Evolutionary conservation across 2,113 vertebrate genomes (phyloP).

Genomic region (Python bivittatus): DNA sequence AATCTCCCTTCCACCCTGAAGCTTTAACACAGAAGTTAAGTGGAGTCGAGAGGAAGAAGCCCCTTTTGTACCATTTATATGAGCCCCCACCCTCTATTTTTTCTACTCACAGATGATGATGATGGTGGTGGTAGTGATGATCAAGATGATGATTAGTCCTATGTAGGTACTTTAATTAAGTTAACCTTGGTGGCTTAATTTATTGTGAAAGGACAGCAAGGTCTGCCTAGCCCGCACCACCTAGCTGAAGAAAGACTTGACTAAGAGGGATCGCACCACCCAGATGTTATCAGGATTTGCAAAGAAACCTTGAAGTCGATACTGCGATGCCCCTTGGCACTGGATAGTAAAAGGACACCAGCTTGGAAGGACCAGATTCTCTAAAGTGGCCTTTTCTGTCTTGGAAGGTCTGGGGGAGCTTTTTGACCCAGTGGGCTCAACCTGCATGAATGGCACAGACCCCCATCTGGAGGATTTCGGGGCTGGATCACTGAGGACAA

Average conservation of each 20-base stretch:
- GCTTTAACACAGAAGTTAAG: slow-evolving; percentile 49
- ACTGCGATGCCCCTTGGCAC: background rate
- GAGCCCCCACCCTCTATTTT: background rate
- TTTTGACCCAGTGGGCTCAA: slow-evolving; percentile 31
- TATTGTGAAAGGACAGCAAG: background rate
- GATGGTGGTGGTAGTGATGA: background rate
- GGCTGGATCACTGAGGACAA: slow-evolving; percentile 71
- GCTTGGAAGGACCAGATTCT: background rate
- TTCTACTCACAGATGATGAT: background rate
- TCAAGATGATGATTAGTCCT: background rate
- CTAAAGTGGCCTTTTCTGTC: background rate
- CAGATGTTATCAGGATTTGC: background rate
- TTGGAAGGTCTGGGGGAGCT: background rate
- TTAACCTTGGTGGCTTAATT: background rate
- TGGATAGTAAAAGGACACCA: background rate
- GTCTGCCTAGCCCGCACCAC: background rate
- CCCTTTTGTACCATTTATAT: slow-evolving; percentile 1
- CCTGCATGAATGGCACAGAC: slow-evolving; percentile 33
- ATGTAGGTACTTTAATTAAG: background rate
- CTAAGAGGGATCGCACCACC: background rate
- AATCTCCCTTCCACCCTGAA: slow-evolving; percentile 38
- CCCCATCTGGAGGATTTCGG: slow-evolving; percentile 30
- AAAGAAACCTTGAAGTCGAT: background rate
- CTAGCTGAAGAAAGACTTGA: background rate
- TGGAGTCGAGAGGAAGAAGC: slow-evolving; percentile 29